phyloP scores from a whole-genome alignment of 2,113 vertebrate species.

The Calidris pugnax region DNA sequence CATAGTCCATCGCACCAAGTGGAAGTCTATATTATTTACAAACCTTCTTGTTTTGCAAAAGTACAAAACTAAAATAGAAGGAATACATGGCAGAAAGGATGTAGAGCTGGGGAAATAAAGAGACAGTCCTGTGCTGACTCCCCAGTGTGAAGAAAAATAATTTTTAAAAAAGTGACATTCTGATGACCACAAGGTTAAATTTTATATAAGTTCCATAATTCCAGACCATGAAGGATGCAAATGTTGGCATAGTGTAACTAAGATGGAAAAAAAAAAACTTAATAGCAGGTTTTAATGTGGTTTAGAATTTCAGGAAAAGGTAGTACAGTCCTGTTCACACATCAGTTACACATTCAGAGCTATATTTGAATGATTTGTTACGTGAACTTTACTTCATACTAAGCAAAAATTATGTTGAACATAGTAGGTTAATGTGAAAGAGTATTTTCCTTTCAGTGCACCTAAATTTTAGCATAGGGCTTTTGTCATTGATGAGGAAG shows the following conservation, averaged over 20 bases:
- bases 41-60: not conserved
- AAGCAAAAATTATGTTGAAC: not conserved
- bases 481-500: not conserved
- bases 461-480: not conserved
- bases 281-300: not conserved
- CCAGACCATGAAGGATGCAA: not conserved
- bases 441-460: not conserved
- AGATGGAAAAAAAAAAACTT: not conserved
- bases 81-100: not conserved
- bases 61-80: not conserved
- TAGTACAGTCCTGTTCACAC: not conserved
- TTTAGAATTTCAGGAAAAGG: not conserved
- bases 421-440: not conserved
- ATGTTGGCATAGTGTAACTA: not conserved
- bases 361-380: not conserved
- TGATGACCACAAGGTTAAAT: not conserved
- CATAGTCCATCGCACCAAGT: rapidly evolving
- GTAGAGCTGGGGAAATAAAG: not conserved
- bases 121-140: not conserved
- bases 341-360: not conserved
- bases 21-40: not conserved
- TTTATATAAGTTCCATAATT: not conserved
- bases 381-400: not conserved
- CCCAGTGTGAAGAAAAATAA: not conserved
- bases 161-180: not conserved